Evolutionary conservation across 2,797 vertebrate species (phyloP).

Genomic region (Thalassophryne amazonica): DNA sequence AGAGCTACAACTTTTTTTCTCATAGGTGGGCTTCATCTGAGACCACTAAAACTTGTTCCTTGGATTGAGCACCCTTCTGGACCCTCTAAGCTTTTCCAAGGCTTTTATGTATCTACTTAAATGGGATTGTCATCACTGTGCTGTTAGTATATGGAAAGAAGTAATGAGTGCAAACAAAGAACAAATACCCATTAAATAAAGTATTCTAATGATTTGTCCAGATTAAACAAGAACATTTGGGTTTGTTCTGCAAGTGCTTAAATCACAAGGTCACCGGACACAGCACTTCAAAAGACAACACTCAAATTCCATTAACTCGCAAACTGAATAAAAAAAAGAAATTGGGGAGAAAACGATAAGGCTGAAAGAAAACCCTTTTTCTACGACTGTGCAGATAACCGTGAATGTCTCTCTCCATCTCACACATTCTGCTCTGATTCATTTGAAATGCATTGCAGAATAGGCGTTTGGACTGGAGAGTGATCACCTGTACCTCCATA

Average conservation of each 20-base stretch:
- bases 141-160: constrained; percentile 55
- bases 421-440: constrained; percentile 33
- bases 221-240: constrained; percentile 43
- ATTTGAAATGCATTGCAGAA: constrained; percentile 49
- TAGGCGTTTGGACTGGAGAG: constrained; percentile 25
- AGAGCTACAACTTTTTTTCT: no score
- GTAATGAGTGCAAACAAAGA: constrained; percentile 40
- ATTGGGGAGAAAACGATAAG: constrained; percentile 20
- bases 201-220: constrained; percentile 43
- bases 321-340: constrained; percentile 1
- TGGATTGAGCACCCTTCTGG: no score
- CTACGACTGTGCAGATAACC: constrained; percentile 32
- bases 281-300: constrained; percentile 4
- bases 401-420: constrained; percentile 38
- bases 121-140: constrained; percentile 59
- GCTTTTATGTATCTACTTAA: constrained; percentile 35
- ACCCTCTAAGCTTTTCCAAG: no score
- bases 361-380: constrained; percentile 18
- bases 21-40: no score
- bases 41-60: no score
- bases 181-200: constrained; percentile 69
- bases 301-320: constrained; percentile 18
- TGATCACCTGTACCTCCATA: constrained; percentile 37
- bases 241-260: neutral
- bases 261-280: constrained; percentile 35